phyloP scores from a whole-genome alignment of 1,140 invertebrate species.

The Eciton burchellii region DNA sequence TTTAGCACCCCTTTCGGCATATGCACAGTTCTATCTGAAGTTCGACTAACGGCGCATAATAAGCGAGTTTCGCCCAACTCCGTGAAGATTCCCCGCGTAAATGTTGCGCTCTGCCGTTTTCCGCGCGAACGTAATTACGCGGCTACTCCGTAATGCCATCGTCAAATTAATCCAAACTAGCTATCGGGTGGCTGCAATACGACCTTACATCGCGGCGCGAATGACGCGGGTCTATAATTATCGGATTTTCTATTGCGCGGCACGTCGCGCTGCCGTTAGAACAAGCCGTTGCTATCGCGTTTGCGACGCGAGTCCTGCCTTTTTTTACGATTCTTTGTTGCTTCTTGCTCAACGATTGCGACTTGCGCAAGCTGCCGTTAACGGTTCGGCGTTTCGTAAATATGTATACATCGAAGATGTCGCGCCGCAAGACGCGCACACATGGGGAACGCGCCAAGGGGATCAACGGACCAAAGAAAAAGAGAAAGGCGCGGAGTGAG shows the following conservation, averaged over 20 bases:
- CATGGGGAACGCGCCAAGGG: no score
- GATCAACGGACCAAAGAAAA: background rate
- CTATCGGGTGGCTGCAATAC: constrained; percentile 30
- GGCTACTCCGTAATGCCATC: constrained; percentile 36
- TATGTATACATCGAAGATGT: constrained; percentile 53
- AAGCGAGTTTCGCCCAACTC: background rate
- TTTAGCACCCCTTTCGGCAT: constrained; percentile 3
- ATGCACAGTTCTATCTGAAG: background rate
- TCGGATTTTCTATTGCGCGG: constrained; percentile 40
- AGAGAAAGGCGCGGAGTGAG: background rate
- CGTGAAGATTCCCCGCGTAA: constrained; percentile 7
- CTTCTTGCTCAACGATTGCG: constrained; percentile 24
- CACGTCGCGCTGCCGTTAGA: background rate
- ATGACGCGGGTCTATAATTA: constrained; percentile 43
- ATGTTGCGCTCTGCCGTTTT: background rate
- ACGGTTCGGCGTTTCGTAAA: constrained; percentile 49
- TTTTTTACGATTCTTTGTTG: constrained; percentile 39
- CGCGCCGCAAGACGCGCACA: constrained; percentile 24
- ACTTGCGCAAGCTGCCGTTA: constrained; percentile 48
- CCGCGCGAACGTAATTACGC: constrained; percentile 1
- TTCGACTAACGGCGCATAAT: background rate
- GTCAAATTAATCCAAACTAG: constrained; percentile 51
- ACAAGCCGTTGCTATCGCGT: no score
- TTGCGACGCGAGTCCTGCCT: background rate
- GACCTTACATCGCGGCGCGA: constrained; percentile 18